A percentile compares a stretch with the other conserved stretches of the same genome.
These are phyloP conservation scores for Solenodon paradoxus DNA, from an alignment of 2,113 vertebrate genomes.

Conservation along the genomic window DNA sequence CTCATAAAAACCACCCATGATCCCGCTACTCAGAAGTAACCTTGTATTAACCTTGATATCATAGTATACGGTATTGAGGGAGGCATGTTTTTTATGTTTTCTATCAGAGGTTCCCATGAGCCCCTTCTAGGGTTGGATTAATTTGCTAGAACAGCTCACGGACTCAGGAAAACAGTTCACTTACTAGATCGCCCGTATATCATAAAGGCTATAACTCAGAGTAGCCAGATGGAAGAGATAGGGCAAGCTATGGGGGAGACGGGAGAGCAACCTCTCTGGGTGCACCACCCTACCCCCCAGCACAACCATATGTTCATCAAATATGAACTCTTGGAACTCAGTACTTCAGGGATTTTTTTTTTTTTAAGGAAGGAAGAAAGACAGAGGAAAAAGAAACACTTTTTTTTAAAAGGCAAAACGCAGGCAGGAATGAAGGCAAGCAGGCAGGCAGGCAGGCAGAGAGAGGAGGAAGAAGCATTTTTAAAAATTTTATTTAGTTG, in stretches of 20 bases:
- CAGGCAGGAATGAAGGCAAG: too few species aligned
- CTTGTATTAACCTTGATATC: not conserved
- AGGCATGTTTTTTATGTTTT: not conserved
- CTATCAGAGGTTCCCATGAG: not conserved
- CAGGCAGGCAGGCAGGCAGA: too few species aligned
- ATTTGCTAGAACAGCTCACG: not conserved
- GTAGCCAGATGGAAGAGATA: not conserved
- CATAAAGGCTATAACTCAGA: not conserved
- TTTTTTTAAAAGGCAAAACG: too few species aligned
- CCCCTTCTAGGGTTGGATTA: not conserved
- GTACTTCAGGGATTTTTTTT: not conserved
- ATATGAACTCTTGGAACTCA: not conserved
- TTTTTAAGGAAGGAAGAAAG: too few species aligned
- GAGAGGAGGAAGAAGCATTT: too few species aligned
- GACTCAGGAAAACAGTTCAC: not conserved
- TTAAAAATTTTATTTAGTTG: too few species aligned
- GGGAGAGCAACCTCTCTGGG: not conserved
- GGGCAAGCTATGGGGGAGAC: not conserved
- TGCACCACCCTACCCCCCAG: not conserved
- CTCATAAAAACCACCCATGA: not conserved
- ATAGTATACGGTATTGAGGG: fast-evolving
- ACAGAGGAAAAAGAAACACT: too few species aligned
- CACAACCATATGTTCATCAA: not conserved
- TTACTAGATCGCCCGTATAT: not conserved
- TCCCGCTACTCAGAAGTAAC: not conserved